These are phyloP conservation scores for Mythimna impura DNA, from an alignment of 2,888 invertebrate genomes.

Conservation along the genomic window DNA sequence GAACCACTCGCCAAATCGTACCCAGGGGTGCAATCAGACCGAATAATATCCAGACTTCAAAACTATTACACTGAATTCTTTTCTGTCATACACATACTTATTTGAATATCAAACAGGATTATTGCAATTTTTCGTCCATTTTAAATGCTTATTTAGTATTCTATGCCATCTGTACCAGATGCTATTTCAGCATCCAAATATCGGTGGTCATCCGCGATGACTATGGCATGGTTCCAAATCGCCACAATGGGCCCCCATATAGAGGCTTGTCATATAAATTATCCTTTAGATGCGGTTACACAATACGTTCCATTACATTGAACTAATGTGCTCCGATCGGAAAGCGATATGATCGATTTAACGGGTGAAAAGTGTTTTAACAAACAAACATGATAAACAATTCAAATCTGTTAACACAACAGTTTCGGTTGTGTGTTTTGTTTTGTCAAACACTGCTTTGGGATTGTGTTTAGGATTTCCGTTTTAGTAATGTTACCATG, in stretches of 20 bases:
- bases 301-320: slow-evolving; percentile 81
- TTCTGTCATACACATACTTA: slow-evolving; percentile 19
- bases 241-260: slow-evolving; percentile 73
- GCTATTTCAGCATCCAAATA: slow-evolving; percentile 66
- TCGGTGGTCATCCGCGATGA: slow-evolving; percentile 65
- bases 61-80: slow-evolving; percentile 43
- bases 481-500: slow-evolving; percentile 26
- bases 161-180: slow-evolving; percentile 60
- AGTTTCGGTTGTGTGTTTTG: slow-evolving; percentile 35
- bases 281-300: slow-evolving; percentile 73
- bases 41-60: slow-evolving; percentile 40
- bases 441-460: slow-evolving; percentile 50
- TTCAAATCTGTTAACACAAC: slow-evolving; percentile 46
- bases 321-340: slow-evolving; percentile 72
- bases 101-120: slow-evolving; percentile 26
- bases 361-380: slow-evolving; percentile 48
- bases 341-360: slow-evolving; percentile 59
- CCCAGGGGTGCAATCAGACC: slow-evolving; percentile 56
- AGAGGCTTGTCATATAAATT: slow-evolving; percentile 81
- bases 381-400: slow-evolving; percentile 52
- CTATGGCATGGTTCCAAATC: slow-evolving; percentile 84
- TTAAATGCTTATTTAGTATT: slow-evolving; percentile 32
- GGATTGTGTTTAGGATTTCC: slow-evolving; percentile 17
- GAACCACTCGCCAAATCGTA: slow-evolving; percentile 51
- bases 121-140: slow-evolving; percentile 25